Evolutionary conservation across 2,888 invertebrate species (phyloP), one percentile per base, ranked within the genome.

Genomic region (Dryobota labecula): DNA sequence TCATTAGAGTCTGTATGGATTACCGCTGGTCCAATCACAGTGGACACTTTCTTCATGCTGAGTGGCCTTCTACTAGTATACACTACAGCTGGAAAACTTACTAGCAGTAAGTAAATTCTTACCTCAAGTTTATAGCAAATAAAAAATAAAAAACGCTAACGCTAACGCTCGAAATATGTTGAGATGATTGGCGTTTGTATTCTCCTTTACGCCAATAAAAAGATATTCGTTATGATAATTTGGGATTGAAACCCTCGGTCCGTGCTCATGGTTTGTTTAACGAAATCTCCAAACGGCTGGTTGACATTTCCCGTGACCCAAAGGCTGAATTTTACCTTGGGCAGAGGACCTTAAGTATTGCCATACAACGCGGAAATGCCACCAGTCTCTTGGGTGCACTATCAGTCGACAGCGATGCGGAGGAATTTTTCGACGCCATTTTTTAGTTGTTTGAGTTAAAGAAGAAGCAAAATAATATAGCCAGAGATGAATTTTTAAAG

Each of bases 41-140:
- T 97, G 1, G 97, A 97, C 81, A 97, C 97, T 0, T 97, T 97
- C 90, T 97, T 97, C 84, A 86, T 91, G 84, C 73, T 95, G 33
- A 92, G 92, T 69, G 95, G 95, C 8, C 80, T 95, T 27, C 80
- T 95, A 0, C 73, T 94, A 0, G 93, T 94, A 0, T 95, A 95
- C 47, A 92, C 92, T 7, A 88, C 91, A 9, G 89, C 90, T 43
- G 91, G 91, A 27, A 94, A 94, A 84, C 51, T 93, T 13, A 86
- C 82, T 11, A 87, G 91, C 80, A 84, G 94, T 94, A 83, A 90
- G 91, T 70, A 43, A 51, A 51, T 18, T 43, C 1, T 27, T 53
- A 20, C 27, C 8, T 7, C 13, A 41, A 13, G 8, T 27, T 60
- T 20, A 43, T 15, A 2, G 8, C 2, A 27, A 13, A 20, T 8